Base-by-base conservation (phyloP, 2,797 vertebrate species). In the Pangasius larnaudii region DNA sequence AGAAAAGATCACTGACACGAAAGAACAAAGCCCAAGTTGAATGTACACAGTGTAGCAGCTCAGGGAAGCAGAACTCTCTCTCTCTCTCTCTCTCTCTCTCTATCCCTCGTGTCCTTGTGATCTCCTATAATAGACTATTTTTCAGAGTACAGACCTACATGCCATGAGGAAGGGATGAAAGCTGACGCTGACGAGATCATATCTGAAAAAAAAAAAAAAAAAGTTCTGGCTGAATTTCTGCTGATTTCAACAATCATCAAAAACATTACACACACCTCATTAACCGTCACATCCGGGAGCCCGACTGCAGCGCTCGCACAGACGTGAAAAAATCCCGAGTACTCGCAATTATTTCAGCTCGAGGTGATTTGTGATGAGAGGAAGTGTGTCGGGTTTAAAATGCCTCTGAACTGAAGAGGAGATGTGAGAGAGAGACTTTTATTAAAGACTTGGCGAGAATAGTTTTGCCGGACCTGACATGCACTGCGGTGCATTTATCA, bases 1-100 rank as follows among this genome's bases (percentile, higher is more conserved):
- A 90, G 88, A 79, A 87, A 80, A 88, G 85, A 90, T 91, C 75
- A 91, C 75, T 86, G 87, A 90, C 87, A 88, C 42, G 78, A 86
- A 71, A 71, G 88, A 88, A 91, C 89, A 90, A 90, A 90, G 65
- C 85, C 72, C 77, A 87, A 82, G 84, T 53, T 81, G 85, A 87
- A 90, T 88, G 85, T 86, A 91, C 90, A 89, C 92, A 94, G 79
- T 81, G 79, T 93, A 92, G 91, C 87, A 92, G 91, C 92, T 93
- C 94, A 95, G 93, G 94, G 93, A 93, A 93, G 93, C 92, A 93
- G 89, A 93, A 87, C 89, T 46, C 69, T 33, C 75, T 58, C 78
- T n/a, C 80, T 65, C 80, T 65, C 59, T 79, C 61, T 53, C 63
- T 80, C 46, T 85, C 77, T 67, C 77, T 77, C 53, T 86, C 51